Percentiles rank a stretch among this genome's conserved stretches.
Conservation (phyloP, 1,140 invertebrate species). For the Drosophila bocqueti region DNA sequence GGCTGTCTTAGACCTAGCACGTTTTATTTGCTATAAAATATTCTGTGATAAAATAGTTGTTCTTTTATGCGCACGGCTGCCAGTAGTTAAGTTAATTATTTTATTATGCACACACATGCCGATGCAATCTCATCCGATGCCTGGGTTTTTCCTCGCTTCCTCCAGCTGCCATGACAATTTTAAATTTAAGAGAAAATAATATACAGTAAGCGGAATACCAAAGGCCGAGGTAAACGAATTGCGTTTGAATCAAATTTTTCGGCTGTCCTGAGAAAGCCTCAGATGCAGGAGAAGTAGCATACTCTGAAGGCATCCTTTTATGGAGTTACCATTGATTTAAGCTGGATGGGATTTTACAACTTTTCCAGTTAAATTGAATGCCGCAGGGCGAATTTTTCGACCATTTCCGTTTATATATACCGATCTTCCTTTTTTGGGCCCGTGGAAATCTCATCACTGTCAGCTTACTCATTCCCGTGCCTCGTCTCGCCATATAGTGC, state of each 20-base stretch:
- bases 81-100: conserved; percentile 27
- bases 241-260: neutral
- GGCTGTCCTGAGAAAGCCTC: neutral
- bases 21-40: conserved; percentile 54
- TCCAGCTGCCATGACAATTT: neutral
- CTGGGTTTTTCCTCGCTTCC: neutral
- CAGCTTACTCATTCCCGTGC: conserved; percentile 53
- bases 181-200: conserved; percentile 9
- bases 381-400: neutral
- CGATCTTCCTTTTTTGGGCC: conserved; percentile 1
- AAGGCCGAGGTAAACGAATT: neutral
- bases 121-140: neutral
- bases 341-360: neutral
- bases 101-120: conserved; percentile 23
- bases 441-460: conserved; percentile 71
- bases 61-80: conserved; percentile 19
- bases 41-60: conserved; percentile 53
- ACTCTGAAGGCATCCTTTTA: neutral
- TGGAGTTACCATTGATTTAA: neutral
- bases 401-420: conserved; percentile 3
- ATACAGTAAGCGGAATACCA: neutral
- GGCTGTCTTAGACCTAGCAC: conserved; percentile 44
- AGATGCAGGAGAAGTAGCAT: neutral
- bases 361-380: conserved; percentile 34
- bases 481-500: neutral